Evolutionary conservation across 2,888 invertebrate species (phyloP).

Genomic region (Papilio demoleus): DNA sequence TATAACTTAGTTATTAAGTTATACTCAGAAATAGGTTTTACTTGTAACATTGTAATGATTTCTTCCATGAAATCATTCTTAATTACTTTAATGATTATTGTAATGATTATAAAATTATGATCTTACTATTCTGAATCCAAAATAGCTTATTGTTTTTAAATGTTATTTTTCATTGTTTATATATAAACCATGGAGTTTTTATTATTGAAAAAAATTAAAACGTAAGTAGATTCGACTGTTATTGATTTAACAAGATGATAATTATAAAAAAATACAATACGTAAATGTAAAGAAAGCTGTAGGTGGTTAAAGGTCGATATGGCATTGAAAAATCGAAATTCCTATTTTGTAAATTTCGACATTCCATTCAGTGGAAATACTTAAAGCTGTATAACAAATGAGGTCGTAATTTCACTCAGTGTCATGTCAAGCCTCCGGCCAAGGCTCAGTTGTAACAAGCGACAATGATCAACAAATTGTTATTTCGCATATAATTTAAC

Average conservation of each 20-base stretch:
- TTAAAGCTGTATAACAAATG: constrained; percentile 3
- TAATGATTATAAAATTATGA: too few relatives aligned
- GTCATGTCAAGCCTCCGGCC: constrained; percentile 21
- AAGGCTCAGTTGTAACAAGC: constrained; percentile 46
- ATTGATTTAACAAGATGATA: neutral
- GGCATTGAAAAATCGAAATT: constrained; percentile 2
- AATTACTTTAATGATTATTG: too few relatives aligned
- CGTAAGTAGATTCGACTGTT: neutral
- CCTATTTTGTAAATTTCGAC: neutral
- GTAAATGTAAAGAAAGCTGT: neutral
- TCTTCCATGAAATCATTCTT: too few relatives aligned
- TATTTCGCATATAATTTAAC: constrained; percentile 49
- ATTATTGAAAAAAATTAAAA: too few relatives aligned
- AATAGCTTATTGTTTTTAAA: too few relatives aligned
- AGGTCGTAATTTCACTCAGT: constrained; percentile 26
- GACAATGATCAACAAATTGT: constrained; percentile 47
- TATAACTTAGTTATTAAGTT: neutral
- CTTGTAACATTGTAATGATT: too few relatives aligned
- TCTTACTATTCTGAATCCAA: too few relatives aligned
- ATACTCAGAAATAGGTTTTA: neutral
- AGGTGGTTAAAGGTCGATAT: neutral
- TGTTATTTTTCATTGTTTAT: too few relatives aligned
- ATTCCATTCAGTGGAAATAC: constrained; percentile 5
- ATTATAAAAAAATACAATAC: neutral
- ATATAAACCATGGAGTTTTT: too few relatives aligned